phyloP scores from a whole-genome alignment of 2,888 invertebrate species.

The Spilosoma lubricipeda region DNA sequence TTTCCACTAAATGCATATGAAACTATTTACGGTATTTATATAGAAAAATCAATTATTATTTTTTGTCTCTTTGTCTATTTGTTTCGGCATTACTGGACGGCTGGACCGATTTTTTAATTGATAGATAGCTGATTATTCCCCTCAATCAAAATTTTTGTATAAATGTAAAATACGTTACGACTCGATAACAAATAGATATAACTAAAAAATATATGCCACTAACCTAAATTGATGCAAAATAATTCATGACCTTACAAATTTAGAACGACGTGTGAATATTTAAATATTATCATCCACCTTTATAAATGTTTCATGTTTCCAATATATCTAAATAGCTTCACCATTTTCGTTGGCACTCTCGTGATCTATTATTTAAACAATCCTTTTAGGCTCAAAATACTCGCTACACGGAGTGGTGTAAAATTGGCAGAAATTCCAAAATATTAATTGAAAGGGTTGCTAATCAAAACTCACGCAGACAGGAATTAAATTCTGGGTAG shows the following conservation, averaged over 20 bases:
- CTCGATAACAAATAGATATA: not conserved
- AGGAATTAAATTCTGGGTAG: conserved; percentile 1
- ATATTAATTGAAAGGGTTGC: conserved; percentile 29
- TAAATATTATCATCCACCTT: conserved; percentile 3
- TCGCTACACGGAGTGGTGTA: conserved; percentile 35
- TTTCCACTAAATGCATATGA: too few species aligned
- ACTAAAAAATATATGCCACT: not conserved
- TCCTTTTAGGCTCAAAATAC: conserved; percentile 45
- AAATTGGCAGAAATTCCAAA: conserved; percentile 32
- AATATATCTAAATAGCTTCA: conserved; percentile 29
- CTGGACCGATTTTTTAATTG: too few species aligned
- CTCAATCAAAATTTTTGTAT: not conserved
- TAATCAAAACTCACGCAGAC: conserved; percentile 22
- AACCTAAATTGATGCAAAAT: not conserved
- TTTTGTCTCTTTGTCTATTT: too few species aligned
- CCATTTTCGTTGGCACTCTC: conserved; percentile 25
- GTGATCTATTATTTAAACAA: conserved; percentile 48
- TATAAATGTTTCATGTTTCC: conserved; percentile 12
- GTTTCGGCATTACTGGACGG: too few species aligned
- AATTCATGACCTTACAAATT: not conserved
- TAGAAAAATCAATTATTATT: too few species aligned
- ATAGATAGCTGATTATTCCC: not conserved
- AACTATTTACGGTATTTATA: too few species aligned
- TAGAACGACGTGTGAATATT: not conserved
- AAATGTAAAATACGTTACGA: not conserved